Evolutionary conservation across 2,797 vertebrate genomes (phyloP).

Genomic region (Melanotaenia trifasciata): DNA sequence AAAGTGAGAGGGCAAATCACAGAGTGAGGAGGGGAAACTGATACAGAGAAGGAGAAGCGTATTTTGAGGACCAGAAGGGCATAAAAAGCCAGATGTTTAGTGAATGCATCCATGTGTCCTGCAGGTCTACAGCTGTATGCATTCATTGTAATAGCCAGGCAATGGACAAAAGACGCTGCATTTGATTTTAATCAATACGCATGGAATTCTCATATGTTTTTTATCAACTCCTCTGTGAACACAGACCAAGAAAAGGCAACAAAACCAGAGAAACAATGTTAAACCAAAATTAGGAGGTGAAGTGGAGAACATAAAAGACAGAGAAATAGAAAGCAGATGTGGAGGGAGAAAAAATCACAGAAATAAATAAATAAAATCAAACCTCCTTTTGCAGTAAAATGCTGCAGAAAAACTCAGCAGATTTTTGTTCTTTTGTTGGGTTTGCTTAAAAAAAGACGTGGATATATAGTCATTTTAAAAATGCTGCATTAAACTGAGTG

Average conservation of each 20-base stretch:
- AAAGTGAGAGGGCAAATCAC: slow-evolving; percentile 36
- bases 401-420: not conserved
- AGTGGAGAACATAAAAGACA: not conserved
- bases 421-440: not conserved
- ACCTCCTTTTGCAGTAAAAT: not conserved
- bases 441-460: not conserved
- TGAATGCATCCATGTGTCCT: not conserved
- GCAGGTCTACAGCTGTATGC: not conserved
- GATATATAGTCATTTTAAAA: not conserved
- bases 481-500: not conserved
- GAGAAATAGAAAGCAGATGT: slow-evolving; percentile 2
- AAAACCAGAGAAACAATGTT: slow-evolving; percentile 1
- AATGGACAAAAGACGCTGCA: not conserved
- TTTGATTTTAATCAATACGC: not conserved
- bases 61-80: slow-evolving; percentile 24
- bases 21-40: slow-evolving; percentile 49
- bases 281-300: not conserved
- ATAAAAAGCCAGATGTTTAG: slow-evolving; percentile 3
- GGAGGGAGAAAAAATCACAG: not conserved
- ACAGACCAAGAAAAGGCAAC: not conserved
- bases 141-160: not conserved
- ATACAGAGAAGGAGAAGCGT: slow-evolving; percentile 23
- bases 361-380: not conserved
- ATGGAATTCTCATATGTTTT: not conserved
- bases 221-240: not conserved